Evolutionary conservation across 35 echinoderm and acorn worm genomes (phyloP).

Genomic region (Strongylocentrotus purpuratus): DNA sequence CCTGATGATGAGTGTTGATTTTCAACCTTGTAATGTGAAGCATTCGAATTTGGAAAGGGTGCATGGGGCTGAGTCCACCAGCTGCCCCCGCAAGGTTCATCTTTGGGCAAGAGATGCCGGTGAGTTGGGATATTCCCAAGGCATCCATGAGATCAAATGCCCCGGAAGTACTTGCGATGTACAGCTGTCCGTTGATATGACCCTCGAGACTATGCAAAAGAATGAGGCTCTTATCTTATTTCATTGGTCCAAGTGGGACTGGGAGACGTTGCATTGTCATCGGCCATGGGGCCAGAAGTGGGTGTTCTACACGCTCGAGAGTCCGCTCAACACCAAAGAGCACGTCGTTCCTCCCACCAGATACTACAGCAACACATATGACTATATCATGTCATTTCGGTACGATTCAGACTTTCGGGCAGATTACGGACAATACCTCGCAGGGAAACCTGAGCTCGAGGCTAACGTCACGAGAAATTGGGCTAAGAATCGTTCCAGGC

Average conservation of each 20-base stretch:
- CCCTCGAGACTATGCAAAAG: conserved; percentile 28
- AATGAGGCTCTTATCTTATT: conserved; percentile 70
- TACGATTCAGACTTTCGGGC: conserved; percentile 63
- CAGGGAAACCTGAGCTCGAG: conserved; percentile 4
- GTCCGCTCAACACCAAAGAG: conserved; percentile 61
- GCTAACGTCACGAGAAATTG: conserved; percentile 3
- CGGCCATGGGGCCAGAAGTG: conserved; percentile 57
- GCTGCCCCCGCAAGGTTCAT: neutral
- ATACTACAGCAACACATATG: conserved; percentile 49
- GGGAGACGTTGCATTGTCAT: conserved; percentile 48
- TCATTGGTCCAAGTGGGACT: conserved; percentile 63
- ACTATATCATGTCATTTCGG: conserved; percentile 64
- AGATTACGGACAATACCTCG: conserved; percentile 64
- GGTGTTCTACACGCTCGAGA: conserved; percentile 84
- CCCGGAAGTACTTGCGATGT: conserved; percentile 16
- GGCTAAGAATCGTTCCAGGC: conserved; percentile 43
- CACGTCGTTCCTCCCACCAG: conserved; percentile 50
- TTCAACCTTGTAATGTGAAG: neutral
- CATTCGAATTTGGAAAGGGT: neutral
- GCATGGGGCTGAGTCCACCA: neutral
- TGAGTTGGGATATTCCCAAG: neutral
- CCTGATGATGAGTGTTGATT: neutral
- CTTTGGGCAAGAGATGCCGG: neutral
- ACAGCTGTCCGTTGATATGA: neutral
- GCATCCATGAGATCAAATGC: neutral